These are phyloP conservation scores for Ranitomeya imitator DNA, from an alignment of 2,113 vertebrate species.

Conservation along the genomic window DNA sequence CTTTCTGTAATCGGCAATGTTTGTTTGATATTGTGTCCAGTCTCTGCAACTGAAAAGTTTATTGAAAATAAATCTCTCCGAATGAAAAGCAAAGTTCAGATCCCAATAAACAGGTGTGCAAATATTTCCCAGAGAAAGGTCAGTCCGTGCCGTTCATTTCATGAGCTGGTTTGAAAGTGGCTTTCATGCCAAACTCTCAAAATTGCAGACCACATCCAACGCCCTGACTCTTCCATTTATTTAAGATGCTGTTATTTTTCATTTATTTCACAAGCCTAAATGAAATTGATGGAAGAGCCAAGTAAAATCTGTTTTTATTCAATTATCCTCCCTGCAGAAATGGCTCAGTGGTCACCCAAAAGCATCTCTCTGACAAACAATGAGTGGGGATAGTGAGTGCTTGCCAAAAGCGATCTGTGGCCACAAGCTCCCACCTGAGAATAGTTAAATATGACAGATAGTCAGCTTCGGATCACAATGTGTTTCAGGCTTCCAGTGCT, in stretches of 20 bases:
- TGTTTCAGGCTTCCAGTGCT: conserved; percentile 37
- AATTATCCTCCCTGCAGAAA: conserved; percentile 44
- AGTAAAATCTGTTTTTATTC: conserved; percentile 41
- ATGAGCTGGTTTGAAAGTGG: background rate
- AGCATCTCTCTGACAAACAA: conserved; percentile 37
- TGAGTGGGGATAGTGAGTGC: conserved; percentile 43
- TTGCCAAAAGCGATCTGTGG: conserved; percentile 49
- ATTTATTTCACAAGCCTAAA: conserved; percentile 47
- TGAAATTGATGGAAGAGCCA: conserved; percentile 48
- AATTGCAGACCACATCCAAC: background rate
- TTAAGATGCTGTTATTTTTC: conserved; percentile 48
- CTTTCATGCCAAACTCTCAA: conserved; percentile 18
- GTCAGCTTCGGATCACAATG: conserved; percentile 48
- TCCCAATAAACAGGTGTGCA: conserved; percentile 40
- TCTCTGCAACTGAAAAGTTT: background rate
- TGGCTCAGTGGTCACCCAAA: conserved; percentile 41
- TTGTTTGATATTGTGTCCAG: conserved; percentile 48
- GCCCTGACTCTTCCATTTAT: conserved; percentile 33
- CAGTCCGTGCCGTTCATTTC: conserved; percentile 27
- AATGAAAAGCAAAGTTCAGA: conserved; percentile 55
- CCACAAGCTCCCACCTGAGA: conserved; percentile 44
- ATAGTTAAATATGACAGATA: conserved; percentile 59
- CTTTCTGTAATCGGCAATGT: background rate
- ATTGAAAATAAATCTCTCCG: conserved; percentile 48
- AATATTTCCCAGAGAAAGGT: conserved; percentile 41